Conservation (phyloP, 2,888 invertebrate genomes). For the Leptopterna dolabrata region DNA sequence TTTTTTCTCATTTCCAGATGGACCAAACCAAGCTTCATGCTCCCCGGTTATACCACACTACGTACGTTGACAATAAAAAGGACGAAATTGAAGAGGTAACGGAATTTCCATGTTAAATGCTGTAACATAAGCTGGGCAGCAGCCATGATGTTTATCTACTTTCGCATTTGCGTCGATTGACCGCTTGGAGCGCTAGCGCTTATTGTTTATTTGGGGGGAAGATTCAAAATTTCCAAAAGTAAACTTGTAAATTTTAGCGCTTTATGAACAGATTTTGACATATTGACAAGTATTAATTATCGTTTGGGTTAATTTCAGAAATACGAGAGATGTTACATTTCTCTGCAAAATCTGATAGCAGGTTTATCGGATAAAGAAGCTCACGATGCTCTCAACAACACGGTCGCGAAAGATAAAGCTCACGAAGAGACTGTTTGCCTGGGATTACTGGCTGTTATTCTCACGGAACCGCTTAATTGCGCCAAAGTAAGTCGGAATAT, state of each 20-base stretch:
- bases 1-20: conserved; percentile 64
- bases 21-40: conserved; percentile 68
- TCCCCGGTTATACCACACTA: conserved; percentile 84
- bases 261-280: neutral
- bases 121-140: conserved; percentile 53
- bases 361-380: conserved; percentile 93
- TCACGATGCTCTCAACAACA: conserved; percentile 90
- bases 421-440: conserved; percentile 92
- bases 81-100: conserved; percentile 91
- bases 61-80: conserved; percentile 83
- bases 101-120: conserved; percentile 67
- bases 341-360: conserved; percentile 80
- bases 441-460: conserved; percentile 88
- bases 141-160: conserved; percentile 61
- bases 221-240: conserved; percentile 30
- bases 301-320: conserved; percentile 73
- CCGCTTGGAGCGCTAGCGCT: conserved; percentile 57
- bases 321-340: conserved; percentile 85
- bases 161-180: conserved; percentile 55
- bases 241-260: neutral
- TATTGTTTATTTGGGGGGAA: conserved; percentile 20
- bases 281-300: neutral
- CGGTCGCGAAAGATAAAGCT: conserved; percentile 86
- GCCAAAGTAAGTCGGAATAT: conserved; percentile 70
- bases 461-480: conserved; percentile 86